Evolutionary conservation across 2,113 vertebrate species (phyloP).

Genomic region (Isurus oxyrinchus): DNA sequence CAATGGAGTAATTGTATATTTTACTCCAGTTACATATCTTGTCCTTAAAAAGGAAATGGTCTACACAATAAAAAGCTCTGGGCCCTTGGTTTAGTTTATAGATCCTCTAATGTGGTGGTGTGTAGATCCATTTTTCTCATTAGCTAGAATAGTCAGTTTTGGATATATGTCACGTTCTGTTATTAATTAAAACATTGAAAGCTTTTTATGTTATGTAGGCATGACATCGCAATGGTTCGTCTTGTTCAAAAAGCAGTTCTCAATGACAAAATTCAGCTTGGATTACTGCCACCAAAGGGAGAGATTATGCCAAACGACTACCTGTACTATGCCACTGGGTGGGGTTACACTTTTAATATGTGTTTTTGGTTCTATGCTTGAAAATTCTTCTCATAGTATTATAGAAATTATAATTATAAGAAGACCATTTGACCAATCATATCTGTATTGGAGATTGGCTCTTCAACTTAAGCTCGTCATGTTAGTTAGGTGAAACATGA

Average conservation of each 20-base stretch:
- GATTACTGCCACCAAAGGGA: slow-evolving; percentile 55
- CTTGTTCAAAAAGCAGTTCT: slow-evolving; percentile 60
- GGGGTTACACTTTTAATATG: slow-evolving; percentile 77
- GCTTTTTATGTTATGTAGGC: background rate
- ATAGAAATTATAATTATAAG: background rate
- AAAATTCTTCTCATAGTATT: background rate
- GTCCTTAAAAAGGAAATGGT: background rate
- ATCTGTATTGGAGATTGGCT: background rate
- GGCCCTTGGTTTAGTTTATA: background rate
- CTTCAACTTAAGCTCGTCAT: background rate
- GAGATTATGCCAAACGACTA: slow-evolving; percentile 67
- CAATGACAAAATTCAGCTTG: slow-evolving; percentile 70
- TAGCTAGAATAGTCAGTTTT: background rate
- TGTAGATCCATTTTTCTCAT: background rate
- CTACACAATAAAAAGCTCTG: background rate
- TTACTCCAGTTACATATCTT: background rate
- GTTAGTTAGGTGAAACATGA: background rate
- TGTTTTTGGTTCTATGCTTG: slow-evolving; percentile 37
- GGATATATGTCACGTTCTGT: slow-evolving; percentile 49
- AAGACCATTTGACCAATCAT: background rate
- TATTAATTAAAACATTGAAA: background rate
- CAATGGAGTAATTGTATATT: background rate
- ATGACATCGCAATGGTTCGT: slow-evolving; percentile 74
- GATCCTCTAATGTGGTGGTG: background rate
- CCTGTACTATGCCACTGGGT: slow-evolving; percentile 76